Conservation (phyloP, 2,888 invertebrate species). For the Portevinia maculata region DNA sequence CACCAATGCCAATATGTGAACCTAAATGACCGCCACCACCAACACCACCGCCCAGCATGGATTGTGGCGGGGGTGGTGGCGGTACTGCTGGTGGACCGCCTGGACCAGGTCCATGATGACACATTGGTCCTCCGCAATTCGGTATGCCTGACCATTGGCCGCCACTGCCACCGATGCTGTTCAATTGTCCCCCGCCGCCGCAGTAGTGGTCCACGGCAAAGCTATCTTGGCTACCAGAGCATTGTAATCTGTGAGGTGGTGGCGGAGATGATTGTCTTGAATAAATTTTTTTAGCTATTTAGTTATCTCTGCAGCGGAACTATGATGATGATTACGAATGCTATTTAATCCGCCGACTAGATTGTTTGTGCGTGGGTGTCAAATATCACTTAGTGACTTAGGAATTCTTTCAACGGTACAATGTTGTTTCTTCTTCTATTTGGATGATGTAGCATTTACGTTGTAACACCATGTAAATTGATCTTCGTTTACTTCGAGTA, state of each 20-base stretch:
- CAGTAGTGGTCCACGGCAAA: constrained; percentile 83
- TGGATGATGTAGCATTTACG: constrained; percentile 23
- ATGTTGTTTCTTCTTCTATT: neutral
- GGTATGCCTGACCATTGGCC: constrained; percentile 79
- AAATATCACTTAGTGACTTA: neutral
- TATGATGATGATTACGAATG: constrained; percentile 42
- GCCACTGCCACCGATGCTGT: constrained; percentile 77
- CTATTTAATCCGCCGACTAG: constrained; percentile 24
- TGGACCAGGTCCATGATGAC: constrained; percentile 79
- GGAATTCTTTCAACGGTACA: neutral
- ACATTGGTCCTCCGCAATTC: constrained; percentile 79
- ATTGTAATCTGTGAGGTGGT: constrained; percentile 83
- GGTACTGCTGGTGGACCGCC: constrained; percentile 76
- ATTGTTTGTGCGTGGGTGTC: neutral
- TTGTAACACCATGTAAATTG: constrained; percentile 52
- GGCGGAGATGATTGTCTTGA: constrained; percentile 83
- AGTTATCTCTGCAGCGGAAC: constrained; percentile 74
- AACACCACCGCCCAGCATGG: constrained; percentile 79
- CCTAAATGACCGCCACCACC: constrained; percentile 77
- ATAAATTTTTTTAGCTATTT: constrained; percentile 81
- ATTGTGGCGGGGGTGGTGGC: constrained; percentile 79
- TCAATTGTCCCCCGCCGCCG: constrained; percentile 78
- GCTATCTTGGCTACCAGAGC: constrained; percentile 84
- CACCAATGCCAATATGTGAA: constrained; percentile 79
- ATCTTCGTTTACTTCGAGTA: constrained; percentile 68